Evolutionary conservation across 2,113 vertebrate species (phyloP).

Genomic region (Suricata suricatta): DNA sequence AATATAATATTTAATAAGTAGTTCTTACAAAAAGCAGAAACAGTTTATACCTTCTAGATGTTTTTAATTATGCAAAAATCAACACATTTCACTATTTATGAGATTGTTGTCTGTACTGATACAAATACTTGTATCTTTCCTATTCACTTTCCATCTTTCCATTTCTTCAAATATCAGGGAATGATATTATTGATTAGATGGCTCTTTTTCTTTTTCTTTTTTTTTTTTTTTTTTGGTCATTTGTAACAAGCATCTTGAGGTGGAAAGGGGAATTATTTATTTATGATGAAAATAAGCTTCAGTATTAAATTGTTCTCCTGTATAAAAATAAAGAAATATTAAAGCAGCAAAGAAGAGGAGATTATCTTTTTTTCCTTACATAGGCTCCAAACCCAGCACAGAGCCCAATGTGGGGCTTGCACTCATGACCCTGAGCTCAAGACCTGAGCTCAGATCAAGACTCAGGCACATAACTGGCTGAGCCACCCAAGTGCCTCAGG

Average conservation of each 20-base stretch:
- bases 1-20: constrained; percentile 63
- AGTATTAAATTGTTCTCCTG: not conserved
- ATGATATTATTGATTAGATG: not conserved
- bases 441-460: too few relatives aligned
- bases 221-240: not conserved
- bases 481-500: too few relatives aligned
- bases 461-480: too few relatives aligned
- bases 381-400: too few relatives aligned
- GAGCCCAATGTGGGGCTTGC: too few relatives aligned
- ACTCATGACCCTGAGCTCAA: too few relatives aligned
- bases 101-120: not conserved
- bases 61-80: not conserved
- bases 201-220: not conserved
- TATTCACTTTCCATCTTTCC: constrained; percentile 1
- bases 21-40: constrained; percentile 53
- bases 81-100: constrained; percentile 33
- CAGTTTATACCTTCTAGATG: constrained; percentile 55
- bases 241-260: not conserved
- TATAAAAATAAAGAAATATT: not conserved
- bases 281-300: not conserved
- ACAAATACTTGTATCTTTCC: not conserved
- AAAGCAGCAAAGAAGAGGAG: not conserved
- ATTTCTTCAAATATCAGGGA: not conserved
- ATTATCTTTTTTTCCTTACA: not conserved
- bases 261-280: not conserved